Base-by-base conservation (phyloP, 1,140 invertebrate genomes). In the Brachionus angularis region DNA sequence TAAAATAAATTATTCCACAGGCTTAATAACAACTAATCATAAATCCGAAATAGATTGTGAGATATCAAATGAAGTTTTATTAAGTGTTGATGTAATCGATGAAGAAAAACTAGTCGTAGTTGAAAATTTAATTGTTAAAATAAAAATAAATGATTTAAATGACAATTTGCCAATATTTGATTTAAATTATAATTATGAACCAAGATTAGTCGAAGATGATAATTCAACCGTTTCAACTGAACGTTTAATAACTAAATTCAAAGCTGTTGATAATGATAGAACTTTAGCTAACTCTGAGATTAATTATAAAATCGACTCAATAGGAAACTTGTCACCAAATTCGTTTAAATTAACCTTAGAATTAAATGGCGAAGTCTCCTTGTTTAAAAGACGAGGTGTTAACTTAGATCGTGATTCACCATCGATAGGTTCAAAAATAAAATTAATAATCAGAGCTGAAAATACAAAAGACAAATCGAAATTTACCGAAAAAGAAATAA, bases 221-320 rank as follows among this genome's bases (percentile, higher is more conserved):
- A 8, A 67, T 4, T 47, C 62, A 16, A 47, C 44, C 21, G 18
- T 67, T 47, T 14, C 5, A 12, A 47, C n/a, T 14, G 62, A 67
- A 47, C 39, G 62, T 7, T 47, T 47, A 47, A 29, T 67, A 23
- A 50, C 62, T 23, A 50, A 47, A 50, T 47, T 67, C 39, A 67
- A 67, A 67, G 62, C 62, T 21, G 31, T 67, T 23, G 62, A 67
- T 67, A 23, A 27, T 39, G 62, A 67, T 42, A 18, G 53, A 39
- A 58, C 53, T 10, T 7, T 25, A 10, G 39, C 36, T 18, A 58
- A 58, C 25, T 58, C 53, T 10, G 2, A 18, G 8, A 58, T 42
- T 12, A 58, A 18, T 39, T 58, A 58, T 12, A 39, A 18, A 42
- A 58, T 58, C 14, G 53, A 58, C 5, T 21, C 23, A n/a, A 23